Evolutionary conservation across 2,888 invertebrate species (phyloP), one percentile per base, ranked within the genome.

Genomic region (Lumbricus terrestris): DNA sequence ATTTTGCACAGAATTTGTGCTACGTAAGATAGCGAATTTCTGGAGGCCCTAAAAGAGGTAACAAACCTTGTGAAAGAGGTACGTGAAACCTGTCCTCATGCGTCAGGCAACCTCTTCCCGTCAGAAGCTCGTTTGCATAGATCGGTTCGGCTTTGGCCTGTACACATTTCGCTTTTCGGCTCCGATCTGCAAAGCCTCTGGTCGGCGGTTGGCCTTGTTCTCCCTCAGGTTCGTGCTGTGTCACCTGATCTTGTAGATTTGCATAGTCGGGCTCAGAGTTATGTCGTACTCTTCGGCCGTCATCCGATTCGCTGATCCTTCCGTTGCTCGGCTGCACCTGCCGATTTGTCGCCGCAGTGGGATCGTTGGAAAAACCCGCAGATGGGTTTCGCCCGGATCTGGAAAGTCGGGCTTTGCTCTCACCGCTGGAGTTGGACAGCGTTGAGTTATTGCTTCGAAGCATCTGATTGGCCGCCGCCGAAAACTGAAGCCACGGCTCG

Each of bases 261-360:
- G 94, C 94, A 92, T 94, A 94, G 92, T 94, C 94, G 29, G 94
- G 94, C 91, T 94, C 94, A 0, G 93, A 93, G 88, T 93, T 92
- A 37, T 91, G 91, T n/a, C 92, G 82, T 40, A 37, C 23, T 35
- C 85, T 85, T 23, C 34, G 85, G 37, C 29, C 29, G 69, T 69
- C 69, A 11, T n/a, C 11, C 16, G 69, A 69, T 69, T 69, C 69
- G n/a, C 13, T 69, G n/a, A 6, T 69, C 69, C n/a, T 69, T 69
- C 69, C n/a, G 16, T 29, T 69, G 69, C 29, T 69, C 13, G 69
- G 69, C 13, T 5, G 29, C n/a, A 29, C 29, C 69, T 69, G 69
- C 29, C 29, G 69, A 69, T 1, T 69, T 1, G n/a, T 69, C 69
- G n/a, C 69, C 69, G n/a, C 69, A n/a, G n/a, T 8, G n/a, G 69